phyloP scores from a whole-genome alignment of 2,797 vertebrate genomes.

The Cyprinodon diabolis region DNA sequence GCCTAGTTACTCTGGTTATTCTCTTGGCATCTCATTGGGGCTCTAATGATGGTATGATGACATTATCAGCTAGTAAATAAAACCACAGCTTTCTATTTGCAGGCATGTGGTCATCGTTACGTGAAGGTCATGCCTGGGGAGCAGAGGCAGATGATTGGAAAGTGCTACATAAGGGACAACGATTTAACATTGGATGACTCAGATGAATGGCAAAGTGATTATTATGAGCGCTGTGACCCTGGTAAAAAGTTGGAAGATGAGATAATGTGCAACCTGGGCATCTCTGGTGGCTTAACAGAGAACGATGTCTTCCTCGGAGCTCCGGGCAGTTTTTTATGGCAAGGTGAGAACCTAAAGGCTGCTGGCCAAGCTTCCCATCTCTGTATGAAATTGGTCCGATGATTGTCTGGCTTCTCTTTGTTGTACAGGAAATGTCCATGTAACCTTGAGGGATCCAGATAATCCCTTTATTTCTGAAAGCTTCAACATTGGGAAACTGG shows the following conservation, averaged over 20 bases:
- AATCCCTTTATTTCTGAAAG: constrained; percentile 74
- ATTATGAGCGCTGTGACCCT: constrained; percentile 89
- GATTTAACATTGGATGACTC: constrained; percentile 80
- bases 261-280: constrained; percentile 93
- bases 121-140: constrained; percentile 81
- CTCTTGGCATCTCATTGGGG: neutral
- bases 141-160: constrained; percentile 91
- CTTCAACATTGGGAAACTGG: constrained; percentile 68
- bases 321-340: constrained; percentile 88
- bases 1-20: no score
- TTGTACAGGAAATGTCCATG: constrained; percentile 86
- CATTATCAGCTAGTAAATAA: neutral
- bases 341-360: constrained; percentile 78
- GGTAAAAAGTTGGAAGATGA: constrained; percentile 76
- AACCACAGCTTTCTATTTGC: constrained; percentile 3
- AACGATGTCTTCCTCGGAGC: constrained; percentile 86
- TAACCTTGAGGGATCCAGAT: constrained; percentile 80
- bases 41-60: neutral
- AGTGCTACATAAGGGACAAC: constrained; percentile 89
- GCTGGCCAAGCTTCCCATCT: neutral
- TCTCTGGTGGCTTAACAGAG: constrained; percentile 86
- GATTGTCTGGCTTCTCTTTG: constrained; percentile 33
- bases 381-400: constrained; percentile 13
- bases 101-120: constrained; percentile 95
- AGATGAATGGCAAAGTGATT: constrained; percentile 89